phyloP scores from a whole-genome alignment of 2,113 vertebrate genomes.

The Malurus cyaneus region DNA sequence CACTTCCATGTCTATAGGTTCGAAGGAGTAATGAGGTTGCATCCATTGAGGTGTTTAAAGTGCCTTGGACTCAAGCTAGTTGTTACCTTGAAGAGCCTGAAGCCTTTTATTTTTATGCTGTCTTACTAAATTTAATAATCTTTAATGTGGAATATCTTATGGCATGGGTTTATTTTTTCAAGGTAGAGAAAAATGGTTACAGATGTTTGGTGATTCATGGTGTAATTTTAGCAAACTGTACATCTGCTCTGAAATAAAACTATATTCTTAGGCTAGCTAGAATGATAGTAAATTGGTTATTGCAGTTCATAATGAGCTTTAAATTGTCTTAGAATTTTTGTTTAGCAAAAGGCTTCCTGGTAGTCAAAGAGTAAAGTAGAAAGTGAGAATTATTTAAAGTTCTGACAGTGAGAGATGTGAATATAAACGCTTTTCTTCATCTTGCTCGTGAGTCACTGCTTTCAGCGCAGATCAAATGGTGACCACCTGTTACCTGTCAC shows the following conservation, averaged over 20 bases:
- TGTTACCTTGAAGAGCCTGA: background rate
- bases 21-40: background rate
- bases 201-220: background rate
- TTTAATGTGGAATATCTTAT: background rate
- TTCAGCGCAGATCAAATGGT: constrained; percentile 30
- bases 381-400: constrained; percentile 77
- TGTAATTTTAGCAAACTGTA: background rate
- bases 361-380: constrained; percentile 66
- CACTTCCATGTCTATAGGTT: background rate
- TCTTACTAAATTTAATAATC: background rate
- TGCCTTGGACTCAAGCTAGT: background rate
- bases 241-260: background rate
- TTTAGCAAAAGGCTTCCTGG: constrained; percentile 66
- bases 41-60: background rate
- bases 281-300: background rate
- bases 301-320: constrained; percentile 47
- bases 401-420: constrained; percentile 50
- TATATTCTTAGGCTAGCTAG: background rate
- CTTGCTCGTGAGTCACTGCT: constrained; percentile 48
- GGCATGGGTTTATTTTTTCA: background rate
- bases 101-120: background rate
- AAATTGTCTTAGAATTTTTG: constrained; percentile 71
- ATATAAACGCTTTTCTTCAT: constrained; percentile 57
- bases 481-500: constrained; percentile 51
- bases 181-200: background rate